These are phyloP conservation scores for Acanthosoma haemorrhoidale DNA, from an alignment of 2,888 invertebrate genomes.

Conservation along the genomic window DNA sequence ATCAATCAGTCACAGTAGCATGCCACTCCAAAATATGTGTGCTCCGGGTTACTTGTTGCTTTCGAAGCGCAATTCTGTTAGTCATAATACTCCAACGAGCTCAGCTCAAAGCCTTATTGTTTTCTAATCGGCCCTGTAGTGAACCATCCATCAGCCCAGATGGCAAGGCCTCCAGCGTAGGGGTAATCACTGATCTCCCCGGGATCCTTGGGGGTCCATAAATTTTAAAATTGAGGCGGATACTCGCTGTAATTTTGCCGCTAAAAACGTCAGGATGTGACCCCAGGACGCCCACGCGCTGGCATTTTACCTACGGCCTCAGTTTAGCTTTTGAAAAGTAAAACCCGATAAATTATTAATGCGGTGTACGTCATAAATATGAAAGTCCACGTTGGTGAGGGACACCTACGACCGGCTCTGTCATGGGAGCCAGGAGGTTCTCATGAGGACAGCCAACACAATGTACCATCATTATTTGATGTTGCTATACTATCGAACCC, in stretches of 20 bases:
- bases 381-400: constrained; percentile 10
- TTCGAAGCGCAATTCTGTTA: no score
- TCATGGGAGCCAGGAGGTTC: neutral
- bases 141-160: neutral
- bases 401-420: constrained; percentile 6
- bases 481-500: no score
- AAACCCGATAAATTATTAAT: constrained; percentile 27
- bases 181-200: neutral
- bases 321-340: constrained; percentile 25
- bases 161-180: neutral
- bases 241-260: constrained; percentile 23
- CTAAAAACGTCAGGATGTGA: neutral
- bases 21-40: no score
- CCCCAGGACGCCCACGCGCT: neutral
- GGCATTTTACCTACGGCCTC: constrained; percentile 23
- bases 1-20: no score
- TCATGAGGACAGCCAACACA: neutral
- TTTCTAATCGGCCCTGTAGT: neutral
- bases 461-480: no score
- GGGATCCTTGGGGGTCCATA: constrained; percentile 9
- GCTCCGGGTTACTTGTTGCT: no score
- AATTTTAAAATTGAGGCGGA: neutral
- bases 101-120: neutral
- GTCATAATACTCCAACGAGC: neutral
- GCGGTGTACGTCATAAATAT: constrained; percentile 24